Evolutionary conservation across 2,113 vertebrate genomes (phyloP).

Genomic region (Trichechus manatus): DNA sequence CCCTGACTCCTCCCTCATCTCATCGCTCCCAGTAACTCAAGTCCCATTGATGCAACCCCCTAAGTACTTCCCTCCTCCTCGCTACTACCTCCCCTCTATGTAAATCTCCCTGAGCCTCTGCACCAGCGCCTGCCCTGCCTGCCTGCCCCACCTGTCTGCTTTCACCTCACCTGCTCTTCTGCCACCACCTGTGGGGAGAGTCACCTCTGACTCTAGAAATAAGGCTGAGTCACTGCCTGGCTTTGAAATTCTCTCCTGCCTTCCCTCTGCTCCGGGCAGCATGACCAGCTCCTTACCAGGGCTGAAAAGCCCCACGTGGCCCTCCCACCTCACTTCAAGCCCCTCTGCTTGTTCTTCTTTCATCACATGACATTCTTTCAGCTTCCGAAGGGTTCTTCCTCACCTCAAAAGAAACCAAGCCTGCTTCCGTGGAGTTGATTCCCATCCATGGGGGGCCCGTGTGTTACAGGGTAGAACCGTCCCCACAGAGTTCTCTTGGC

Average conservation of each 20-base stretch:
- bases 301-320: fast-evolving
- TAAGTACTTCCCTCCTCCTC: neutral
- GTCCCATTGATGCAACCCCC: neutral
- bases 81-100: too few species aligned
- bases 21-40: fast-evolving
- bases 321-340: neutral
- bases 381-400: neutral
- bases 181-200: neutral
- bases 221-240: neutral
- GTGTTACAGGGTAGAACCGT: neutral
- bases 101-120: too few species aligned
- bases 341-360: neutral
- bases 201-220: neutral
- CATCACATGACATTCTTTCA: fast-evolving
- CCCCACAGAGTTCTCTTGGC: neutral
- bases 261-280: neutral
- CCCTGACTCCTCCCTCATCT: fast-evolving
- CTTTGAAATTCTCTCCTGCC: neutral
- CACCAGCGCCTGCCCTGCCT: neutral
- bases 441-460: neutral
- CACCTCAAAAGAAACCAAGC: neutral
- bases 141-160: neutral
- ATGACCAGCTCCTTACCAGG: fast-evolving
- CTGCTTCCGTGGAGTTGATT: neutral
- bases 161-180: neutral